Evolutionary conservation across 2,113 vertebrate genomes (phyloP), one percentile per base, ranked within the genome.

Genomic region (Cyprinus carpio): DNA sequence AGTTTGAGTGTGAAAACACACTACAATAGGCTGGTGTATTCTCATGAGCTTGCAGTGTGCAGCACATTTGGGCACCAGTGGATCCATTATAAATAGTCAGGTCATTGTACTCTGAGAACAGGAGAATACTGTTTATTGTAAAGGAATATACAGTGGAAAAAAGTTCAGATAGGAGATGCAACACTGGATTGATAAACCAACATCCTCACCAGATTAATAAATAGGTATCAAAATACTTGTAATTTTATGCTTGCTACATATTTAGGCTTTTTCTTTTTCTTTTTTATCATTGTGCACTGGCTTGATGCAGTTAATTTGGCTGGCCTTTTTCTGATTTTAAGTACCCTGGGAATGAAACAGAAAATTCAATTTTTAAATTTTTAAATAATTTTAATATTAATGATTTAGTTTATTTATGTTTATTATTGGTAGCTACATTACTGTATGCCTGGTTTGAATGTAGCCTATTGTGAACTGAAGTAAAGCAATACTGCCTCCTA

Each of bases 1-100:
- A 43, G 82, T 88, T 88, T 58, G 37, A 20, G 43, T 11, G 62
- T 54, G 25, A 67, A 60, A 72, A 40, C 20, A 72, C 65, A 62
- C 65, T 27, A 88, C 85, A 85, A 84, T 85, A 56, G 74, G 0
- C n/a, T 54, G 31, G 40, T 86, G 77, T 77, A 31, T 62, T 75
- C 51, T 84, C 77, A 87, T 79, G 65, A 74, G 43, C 60, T 25
- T 72, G 64, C 51, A 43, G 43, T 54, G 13, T 43, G 62, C 27
- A 54, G 46, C 31, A 37, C 69, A 67, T 81, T 79, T 88, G 54
- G 29, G 56, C 20, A 54, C n/a, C 58, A 27, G 46, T 12, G 40
- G 40, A 51, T 12, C 8, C 6, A 46, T 49, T n/a, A 49, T 81
- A 69, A 67, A 80, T 81, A 49, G n/a, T 20, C 6, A 8, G 27